phyloP scores from a whole-genome alignment of 2,113 vertebrate species.

The Rhineura floridana region DNA sequence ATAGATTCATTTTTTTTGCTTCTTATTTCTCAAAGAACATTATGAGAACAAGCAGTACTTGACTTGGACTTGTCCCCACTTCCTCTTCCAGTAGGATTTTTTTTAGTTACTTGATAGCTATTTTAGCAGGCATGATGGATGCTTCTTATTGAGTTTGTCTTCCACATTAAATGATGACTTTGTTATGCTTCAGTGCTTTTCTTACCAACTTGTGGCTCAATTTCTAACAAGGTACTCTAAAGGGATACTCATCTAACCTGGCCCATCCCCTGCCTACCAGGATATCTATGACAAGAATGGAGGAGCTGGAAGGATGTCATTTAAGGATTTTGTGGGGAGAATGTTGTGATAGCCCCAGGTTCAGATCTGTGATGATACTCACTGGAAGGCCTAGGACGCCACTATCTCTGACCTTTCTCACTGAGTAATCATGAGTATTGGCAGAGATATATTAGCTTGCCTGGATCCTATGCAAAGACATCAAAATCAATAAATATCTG shows the following conservation, averaged over 20 bases:
- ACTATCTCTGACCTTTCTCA: neutral
- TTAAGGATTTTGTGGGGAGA: neutral
- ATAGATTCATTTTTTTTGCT: constrained; percentile 24
- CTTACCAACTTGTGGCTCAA: neutral
- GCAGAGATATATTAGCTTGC: neutral
- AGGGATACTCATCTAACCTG: neutral
- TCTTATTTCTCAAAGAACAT: neutral
- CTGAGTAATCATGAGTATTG: neutral
- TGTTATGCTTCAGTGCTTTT: constrained; percentile 26
- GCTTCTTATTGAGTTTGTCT: constrained; percentile 65
- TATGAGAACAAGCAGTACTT: constrained; percentile 58
- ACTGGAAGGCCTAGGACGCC: neutral
- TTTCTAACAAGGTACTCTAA: neutral
- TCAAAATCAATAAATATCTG: neutral
- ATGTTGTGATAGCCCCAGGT: neutral
- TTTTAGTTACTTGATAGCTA: constrained; percentile 69
- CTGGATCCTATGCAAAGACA: neutral
- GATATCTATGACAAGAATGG: neutral
- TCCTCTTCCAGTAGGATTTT: constrained; percentile 64
- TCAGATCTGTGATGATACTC: neutral
- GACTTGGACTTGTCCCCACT: constrained; percentile 65
- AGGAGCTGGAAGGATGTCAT: neutral
- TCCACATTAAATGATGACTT: constrained; percentile 67
- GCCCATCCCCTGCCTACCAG: neutral
- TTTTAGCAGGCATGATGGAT: constrained; percentile 60